These are phyloP conservation scores for Oenanthe melanoleuca DNA, from an alignment of 2,113 vertebrate species.

Conservation along the genomic window DNA sequence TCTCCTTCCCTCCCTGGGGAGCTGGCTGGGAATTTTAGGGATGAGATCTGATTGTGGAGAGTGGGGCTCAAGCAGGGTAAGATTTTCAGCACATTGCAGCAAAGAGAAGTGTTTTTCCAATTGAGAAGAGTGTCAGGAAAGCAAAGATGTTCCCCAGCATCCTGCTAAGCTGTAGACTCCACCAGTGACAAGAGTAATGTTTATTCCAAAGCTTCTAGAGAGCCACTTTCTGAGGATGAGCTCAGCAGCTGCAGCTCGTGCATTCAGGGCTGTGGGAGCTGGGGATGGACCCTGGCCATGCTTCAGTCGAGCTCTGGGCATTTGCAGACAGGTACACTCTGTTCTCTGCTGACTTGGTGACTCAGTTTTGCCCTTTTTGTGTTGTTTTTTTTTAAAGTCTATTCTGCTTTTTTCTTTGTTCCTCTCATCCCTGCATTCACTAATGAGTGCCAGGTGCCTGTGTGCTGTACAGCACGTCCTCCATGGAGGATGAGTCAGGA, in stretches of 20 bases:
- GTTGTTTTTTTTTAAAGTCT: neutral
- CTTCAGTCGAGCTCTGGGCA: neutral
- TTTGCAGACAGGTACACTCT: neutral
- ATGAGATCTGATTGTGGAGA: neutral
- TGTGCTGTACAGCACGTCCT: neutral
- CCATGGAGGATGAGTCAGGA: neutral
- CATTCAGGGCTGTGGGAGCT: fast-evolving
- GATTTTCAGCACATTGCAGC: neutral
- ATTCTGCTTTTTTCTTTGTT: neutral
- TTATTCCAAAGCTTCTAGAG: neutral
- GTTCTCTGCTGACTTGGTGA: neutral
- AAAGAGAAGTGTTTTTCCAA: neutral
- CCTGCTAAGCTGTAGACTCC: neutral
- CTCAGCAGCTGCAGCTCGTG: neutral
- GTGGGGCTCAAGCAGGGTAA: neutral
- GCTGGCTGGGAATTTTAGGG: neutral
- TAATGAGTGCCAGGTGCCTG: neutral
- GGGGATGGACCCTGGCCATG: neutral
- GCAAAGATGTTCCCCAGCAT: constrained; percentile 13
- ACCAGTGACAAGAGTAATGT: neutral
- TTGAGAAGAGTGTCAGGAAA: constrained; percentile 5
- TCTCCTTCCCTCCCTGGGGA: neutral
- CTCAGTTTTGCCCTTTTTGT: neutral
- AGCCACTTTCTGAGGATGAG: fast-evolving
- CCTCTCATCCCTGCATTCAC: neutral